Percentiles rank a stretch among this genome's conserved stretches.
phyloP scores from a whole-genome alignment of 2,113 vertebrate species.

The Nothobranchius kuhntae region DNA sequence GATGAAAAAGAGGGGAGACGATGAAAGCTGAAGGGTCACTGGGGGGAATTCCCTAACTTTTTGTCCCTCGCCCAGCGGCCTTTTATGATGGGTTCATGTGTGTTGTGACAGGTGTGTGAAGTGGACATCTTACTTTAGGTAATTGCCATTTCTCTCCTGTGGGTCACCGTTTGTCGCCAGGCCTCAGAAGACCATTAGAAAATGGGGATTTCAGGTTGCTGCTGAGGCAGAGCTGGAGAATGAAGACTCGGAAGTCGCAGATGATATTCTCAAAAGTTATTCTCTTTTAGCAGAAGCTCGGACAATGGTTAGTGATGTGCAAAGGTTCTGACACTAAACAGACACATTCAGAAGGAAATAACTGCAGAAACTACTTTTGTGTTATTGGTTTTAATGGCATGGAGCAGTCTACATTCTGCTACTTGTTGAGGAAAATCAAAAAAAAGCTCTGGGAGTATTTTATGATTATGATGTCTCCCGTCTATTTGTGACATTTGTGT shows the following conservation, averaged over 20 bases:
- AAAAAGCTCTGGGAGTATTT: too few relatives aligned
- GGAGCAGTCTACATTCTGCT: too few relatives aligned
- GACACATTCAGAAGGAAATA: too few relatives aligned
- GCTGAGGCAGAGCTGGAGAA: neutral
- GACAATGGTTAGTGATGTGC: too few relatives aligned
- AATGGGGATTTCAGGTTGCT: slow-evolving; percentile 23
- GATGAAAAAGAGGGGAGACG: slow-evolving; percentile 55
- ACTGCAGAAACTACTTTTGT: too few relatives aligned
- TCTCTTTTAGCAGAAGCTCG: slow-evolving; percentile 3
- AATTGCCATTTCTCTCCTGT: slow-evolving; percentile 63
- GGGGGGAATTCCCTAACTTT: slow-evolving; percentile 45
- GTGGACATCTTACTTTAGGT: slow-evolving; percentile 61
- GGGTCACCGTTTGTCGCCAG: slow-evolving; percentile 66
- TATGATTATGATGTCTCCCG: too few relatives aligned
- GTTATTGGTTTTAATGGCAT: too few relatives aligned
- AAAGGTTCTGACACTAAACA: too few relatives aligned
- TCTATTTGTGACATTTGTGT: too few relatives aligned
- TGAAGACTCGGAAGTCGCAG: neutral
- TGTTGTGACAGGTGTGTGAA: slow-evolving; percentile 75
- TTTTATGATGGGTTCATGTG: slow-evolving; percentile 67
- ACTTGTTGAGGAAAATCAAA: too few relatives aligned
- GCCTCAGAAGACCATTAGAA: slow-evolving; percentile 48
- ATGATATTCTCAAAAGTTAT: slow-evolving; percentile 25
- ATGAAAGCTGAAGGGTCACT: slow-evolving; percentile 64
- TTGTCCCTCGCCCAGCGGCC: slow-evolving; percentile 43